A percentile compares a stretch with the other conserved stretches of the same genome.
Conservation (phyloP, 2,113 vertebrate genomes). For the Dendropsophus ebraccatus region DNA sequence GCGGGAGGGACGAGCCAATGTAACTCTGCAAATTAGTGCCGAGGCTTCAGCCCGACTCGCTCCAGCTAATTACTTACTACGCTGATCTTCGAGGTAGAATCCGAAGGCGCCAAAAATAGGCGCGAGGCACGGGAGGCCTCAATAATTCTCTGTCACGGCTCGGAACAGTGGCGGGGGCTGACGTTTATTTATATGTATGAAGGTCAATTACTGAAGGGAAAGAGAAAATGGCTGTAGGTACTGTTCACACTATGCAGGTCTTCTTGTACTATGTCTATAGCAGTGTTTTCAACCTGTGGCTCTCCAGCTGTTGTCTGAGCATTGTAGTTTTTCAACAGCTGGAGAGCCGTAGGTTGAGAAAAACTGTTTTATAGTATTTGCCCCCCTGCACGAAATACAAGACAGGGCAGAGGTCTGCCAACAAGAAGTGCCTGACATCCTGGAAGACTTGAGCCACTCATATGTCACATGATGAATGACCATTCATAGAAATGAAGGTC, state of each 20-base stretch:
- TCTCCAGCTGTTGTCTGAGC: no score
- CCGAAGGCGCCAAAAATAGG: slow-evolving; percentile 10
- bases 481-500: no score
- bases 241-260: neutral
- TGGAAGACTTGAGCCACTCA: no score
- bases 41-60: neutral
- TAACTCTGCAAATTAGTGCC: slow-evolving; percentile 24
- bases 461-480: no score
- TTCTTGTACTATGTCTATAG: neutral
- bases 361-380: no score
- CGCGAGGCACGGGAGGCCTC: neutral
- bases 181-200: neutral
- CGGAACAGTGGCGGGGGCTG: neutral
- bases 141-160: neutral
- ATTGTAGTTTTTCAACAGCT: no score
- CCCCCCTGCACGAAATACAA: no score
- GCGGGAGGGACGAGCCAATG: neutral
- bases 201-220: neutral
- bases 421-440: no score
- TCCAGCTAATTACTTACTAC: slow-evolving; percentile 9
- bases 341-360: no score
- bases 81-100: neutral
- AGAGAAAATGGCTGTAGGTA: neutral
- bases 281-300: no score
- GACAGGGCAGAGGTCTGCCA: no score